Evolutionary conservation across 2,888 invertebrate genomes (phyloP), one percentile per base, ranked within the genome.

Genomic region (Margaritifera margaritifera): DNA sequence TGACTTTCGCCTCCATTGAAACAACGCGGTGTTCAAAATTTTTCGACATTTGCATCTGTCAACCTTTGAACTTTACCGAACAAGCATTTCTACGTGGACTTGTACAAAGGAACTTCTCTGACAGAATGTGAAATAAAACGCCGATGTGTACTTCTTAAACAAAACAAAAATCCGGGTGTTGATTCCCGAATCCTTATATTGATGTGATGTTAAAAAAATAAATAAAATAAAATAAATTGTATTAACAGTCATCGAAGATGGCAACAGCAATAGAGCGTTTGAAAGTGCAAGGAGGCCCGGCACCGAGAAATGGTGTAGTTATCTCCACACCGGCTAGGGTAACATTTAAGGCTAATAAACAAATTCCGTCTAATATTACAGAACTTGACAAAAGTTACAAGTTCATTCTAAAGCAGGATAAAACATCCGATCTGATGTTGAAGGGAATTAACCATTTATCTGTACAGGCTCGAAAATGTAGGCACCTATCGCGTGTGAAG

Each of bases 221-320:
- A 42, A 42, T 0, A 42, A 31, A 42, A 42, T 2, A 31, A 6
- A 27, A 31, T 8, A n/a, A n/a, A 31, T 31, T 31, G 11, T 15
- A 27, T 63, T n/a, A 24, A 63, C 42, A 22, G 8, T 64, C 57
- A 24, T 22, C 15, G 19, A 67, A n/a, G 24, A 66, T 67, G 67
- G 55, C 67, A 56, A 64, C 80, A 15, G 72, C 66, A 6, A 73
- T 78, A 22, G 77, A 77, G 3, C 77, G 69, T 55, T 66, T 81
- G 8, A 72, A 69, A 55, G 74, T 81, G 4, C 73, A 73, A 53
- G 81, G 81, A 19, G 74, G 74, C 19, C 78, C 81, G 1, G 79
- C 79, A 6, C 81, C 79, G 2, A 72, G 73, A 59, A 25, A 53
- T 31, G 76, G 72, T 27, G 42, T 68, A 0, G 66, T 70, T 18